Conservation (phyloP, 2,888 invertebrate genomes). For the Drosophila emarginata region DNA sequence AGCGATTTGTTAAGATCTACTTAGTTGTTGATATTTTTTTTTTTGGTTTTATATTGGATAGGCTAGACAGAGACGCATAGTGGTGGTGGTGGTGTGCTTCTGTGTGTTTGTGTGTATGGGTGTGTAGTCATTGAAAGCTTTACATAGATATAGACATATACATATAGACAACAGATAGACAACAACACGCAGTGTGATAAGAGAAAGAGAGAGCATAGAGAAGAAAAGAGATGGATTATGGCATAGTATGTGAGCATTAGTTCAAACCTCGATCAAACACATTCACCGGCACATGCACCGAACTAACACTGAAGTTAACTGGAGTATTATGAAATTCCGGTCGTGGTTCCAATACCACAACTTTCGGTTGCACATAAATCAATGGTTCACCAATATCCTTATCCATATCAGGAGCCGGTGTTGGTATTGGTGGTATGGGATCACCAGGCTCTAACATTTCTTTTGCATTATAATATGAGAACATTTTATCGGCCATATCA, state of each 20-base stretch:
- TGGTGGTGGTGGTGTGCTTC: slow-evolving; percentile 27
- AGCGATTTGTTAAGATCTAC: slow-evolving; percentile 27
- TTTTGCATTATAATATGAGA: slow-evolving; percentile 88
- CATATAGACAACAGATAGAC: slow-evolving; percentile 36
- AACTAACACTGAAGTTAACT: slow-evolving; percentile 90
- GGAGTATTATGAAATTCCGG: slow-evolving; percentile 90
- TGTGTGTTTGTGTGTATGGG: slow-evolving; percentile 10
- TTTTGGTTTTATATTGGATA: slow-evolving; percentile 7
- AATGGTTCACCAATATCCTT: slow-evolving; percentile 85
- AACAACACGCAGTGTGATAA: slow-evolving; percentile 31
- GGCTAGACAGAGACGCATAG: slow-evolving; percentile 50
- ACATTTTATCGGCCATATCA: slow-evolving; percentile 84
- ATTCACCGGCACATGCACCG: slow-evolving; percentile 97
- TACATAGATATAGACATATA: slow-evolving; percentile 45
- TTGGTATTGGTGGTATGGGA: slow-evolving; percentile 83
- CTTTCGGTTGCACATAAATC: slow-evolving; percentile 85
- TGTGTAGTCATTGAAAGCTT: slow-evolving; percentile 47
- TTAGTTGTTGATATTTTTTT: slow-evolving; percentile 23
- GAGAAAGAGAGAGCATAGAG: slow-evolving; percentile 40
- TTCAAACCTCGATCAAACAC: slow-evolving; percentile 93
- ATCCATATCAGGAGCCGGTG: slow-evolving; percentile 83
- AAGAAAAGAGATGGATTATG: slow-evolving; percentile 46
- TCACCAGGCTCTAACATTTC: slow-evolving; percentile 86
- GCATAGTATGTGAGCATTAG: slow-evolving; percentile 20
- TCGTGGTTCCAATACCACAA: slow-evolving; percentile 87